A percentile compares a stretch with the other conserved stretches of the same genome.
Evolutionary conservation across 2,113 vertebrate species (phyloP).

Genomic region (Myocastor coypus): DNA sequence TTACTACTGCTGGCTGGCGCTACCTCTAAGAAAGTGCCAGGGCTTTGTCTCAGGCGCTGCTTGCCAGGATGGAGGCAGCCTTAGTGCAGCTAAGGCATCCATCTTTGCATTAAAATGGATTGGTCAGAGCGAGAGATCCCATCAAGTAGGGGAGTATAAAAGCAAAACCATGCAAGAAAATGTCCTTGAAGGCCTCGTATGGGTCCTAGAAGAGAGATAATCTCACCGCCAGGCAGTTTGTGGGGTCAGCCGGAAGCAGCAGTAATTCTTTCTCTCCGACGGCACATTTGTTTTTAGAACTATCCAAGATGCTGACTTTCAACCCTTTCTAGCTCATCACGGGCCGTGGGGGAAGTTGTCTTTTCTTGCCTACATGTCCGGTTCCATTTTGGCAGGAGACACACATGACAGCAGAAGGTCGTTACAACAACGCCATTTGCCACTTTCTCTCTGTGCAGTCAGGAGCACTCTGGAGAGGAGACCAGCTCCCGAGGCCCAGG

Average conservation of each 20-base stretch:
- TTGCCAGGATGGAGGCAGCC: neutral
- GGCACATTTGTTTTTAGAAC: conserved; percentile 28
- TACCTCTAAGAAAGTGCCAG: neutral
- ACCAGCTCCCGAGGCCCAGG: neutral
- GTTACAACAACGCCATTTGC: neutral
- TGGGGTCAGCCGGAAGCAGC: neutral
- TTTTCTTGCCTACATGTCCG: neutral
- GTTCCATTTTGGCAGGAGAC: neutral
- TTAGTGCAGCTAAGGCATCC: neutral
- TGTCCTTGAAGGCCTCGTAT: neutral
- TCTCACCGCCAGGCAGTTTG: neutral
- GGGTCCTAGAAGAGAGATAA: neutral
- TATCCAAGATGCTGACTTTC: conserved; percentile 31
- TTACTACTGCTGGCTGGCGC: no score
- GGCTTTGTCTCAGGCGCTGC: neutral
- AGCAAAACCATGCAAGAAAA: conserved; percentile 6
- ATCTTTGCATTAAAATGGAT: neutral
- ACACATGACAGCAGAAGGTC: neutral
- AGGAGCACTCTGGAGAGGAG: neutral
- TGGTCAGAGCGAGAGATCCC: neutral
- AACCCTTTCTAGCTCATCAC: neutral
- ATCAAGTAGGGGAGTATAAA: neutral
- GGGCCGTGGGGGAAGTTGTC: neutral
- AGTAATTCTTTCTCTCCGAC: conserved; percentile 42
- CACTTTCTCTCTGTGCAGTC: neutral